These are phyloP conservation scores for Lepisosteus oculatus DNA, from an alignment of 2,113 vertebrate genomes.

Conservation along the genomic window DNA sequence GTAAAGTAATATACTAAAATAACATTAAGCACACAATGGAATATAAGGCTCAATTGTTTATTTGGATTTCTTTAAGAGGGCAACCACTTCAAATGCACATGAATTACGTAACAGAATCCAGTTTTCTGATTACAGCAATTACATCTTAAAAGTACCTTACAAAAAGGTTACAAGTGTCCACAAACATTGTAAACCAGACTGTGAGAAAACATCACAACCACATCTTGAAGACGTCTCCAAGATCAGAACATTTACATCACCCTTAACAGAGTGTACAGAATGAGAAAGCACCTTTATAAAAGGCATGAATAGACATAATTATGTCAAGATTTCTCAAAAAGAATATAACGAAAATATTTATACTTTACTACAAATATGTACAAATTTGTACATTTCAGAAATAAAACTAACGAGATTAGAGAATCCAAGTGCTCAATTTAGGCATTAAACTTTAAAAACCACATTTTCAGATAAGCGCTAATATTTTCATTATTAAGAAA, in stretches of 20 bases:
- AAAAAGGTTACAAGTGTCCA: too few relatives aligned
- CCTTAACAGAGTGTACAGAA: neutral
- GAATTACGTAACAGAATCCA: neutral
- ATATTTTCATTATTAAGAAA: neutral
- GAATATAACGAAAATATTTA: neutral
- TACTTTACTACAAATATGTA: neutral
- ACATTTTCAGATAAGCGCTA: neutral
- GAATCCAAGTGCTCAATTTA: neutral
- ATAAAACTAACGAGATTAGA: neutral
- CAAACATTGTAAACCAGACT: neutral
- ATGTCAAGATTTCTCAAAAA: neutral
- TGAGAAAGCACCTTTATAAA: neutral
- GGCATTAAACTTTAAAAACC: neutral
- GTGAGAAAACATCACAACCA: slow-evolving; percentile 1
- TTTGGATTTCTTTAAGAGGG: neutral
- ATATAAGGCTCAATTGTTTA: neutral
- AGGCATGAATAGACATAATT: neutral
- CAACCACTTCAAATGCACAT: too few relatives aligned
- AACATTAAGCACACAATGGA: neutral
- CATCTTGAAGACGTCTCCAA: slow-evolving; percentile 10
- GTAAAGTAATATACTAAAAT: too few relatives aligned
- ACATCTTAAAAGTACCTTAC: too few relatives aligned
- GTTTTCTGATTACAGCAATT: neutral
- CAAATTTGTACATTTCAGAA: neutral
- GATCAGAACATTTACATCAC: neutral